These are phyloP conservation scores for Nasalis larvatus DNA, from an alignment of 2,113 vertebrate species.

Conservation along the genomic window DNA sequence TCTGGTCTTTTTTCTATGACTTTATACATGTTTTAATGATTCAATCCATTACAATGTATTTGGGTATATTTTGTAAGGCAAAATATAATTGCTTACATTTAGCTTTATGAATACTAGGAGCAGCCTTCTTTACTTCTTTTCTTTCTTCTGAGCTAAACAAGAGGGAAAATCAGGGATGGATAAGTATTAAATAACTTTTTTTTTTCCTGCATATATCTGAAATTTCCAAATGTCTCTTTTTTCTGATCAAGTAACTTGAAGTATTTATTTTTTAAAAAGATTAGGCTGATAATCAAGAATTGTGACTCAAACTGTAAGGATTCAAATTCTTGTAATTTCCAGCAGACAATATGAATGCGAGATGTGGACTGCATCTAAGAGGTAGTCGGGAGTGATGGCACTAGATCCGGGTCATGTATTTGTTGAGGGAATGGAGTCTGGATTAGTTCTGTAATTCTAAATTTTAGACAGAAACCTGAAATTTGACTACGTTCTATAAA, in stretches of 20 bases:
- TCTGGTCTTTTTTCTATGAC: background rate
- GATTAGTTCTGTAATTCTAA: background rate
- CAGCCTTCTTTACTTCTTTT: background rate
- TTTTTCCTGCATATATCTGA: background rate
- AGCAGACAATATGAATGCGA: background rate
- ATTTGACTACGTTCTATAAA: background rate
- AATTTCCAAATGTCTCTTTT: background rate
- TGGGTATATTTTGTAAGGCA: background rate
- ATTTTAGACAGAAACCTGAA: background rate
- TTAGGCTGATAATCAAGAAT: background rate
- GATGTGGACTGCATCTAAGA: background rate
- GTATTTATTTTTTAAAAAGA: background rate
- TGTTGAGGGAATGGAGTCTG: too few relatives aligned
- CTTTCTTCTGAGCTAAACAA: background rate
- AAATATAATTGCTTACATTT: slow-evolving; percentile 2
- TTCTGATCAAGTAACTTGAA: background rate
- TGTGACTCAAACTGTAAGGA: background rate
- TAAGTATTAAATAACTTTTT: background rate
- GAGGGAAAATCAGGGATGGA: background rate
- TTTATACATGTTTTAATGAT: background rate
- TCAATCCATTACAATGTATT: background rate
- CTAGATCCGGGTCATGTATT: too few relatives aligned
- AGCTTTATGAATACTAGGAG: background rate
- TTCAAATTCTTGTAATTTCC: background rate
- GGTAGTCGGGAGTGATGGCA: background rate